Base-by-base conservation (phyloP, 1,140 invertebrate species). In the Odontomachus brunneus region DNA sequence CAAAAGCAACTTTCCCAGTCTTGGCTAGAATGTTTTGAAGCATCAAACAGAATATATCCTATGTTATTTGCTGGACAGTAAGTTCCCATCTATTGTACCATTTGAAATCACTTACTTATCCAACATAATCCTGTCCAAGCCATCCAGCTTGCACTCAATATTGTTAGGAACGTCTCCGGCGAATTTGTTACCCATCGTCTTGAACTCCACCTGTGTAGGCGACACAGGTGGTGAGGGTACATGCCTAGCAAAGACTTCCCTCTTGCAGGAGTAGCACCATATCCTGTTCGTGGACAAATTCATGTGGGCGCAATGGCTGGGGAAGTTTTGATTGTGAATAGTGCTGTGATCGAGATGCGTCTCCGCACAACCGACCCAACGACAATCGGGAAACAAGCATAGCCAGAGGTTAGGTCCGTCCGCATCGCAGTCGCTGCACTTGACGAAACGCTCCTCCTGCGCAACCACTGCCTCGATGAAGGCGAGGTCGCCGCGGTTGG, bases 211-310 rank as follows among this genome's bases (percentile, higher is more conserved):
- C 90, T 89, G 94, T 87, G 84, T 95, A 86, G 92, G 91, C 9
- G 91, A 92, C 1, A 85, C n/a, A 0, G 90, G 85, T 0, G 89
- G 88, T 0, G 90, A 90, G 2, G 90, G 87, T 49, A 92, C 73
- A 15, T 89, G 88, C 91, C 93, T 76, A 86, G 92, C 85, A 93
- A 96, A 91, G 93, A 98, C 95, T 96, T 98, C 95, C 88, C 94
- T 94, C 88, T 97, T 95, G 95, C 98, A 99, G 38, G 95, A 90
- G 88, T 97, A 97, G 94, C 98, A 99, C 97, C 97, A 98, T 87
- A 98, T 95, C 84, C 97, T 94, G 78, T 97, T 95, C 0, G 97
- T 97, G 2, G 96, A 96, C 55, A 98, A 92, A 92, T 98, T 98
- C 95, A 98, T 96, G 85, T 97, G 97, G 74, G 98, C 94, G 86